Percentiles rank a stretch among this genome's conserved stretches.
phyloP scores from a whole-genome alignment of 2,113 vertebrate genomes.

The Balaenoptera acutorostrata region DNA sequence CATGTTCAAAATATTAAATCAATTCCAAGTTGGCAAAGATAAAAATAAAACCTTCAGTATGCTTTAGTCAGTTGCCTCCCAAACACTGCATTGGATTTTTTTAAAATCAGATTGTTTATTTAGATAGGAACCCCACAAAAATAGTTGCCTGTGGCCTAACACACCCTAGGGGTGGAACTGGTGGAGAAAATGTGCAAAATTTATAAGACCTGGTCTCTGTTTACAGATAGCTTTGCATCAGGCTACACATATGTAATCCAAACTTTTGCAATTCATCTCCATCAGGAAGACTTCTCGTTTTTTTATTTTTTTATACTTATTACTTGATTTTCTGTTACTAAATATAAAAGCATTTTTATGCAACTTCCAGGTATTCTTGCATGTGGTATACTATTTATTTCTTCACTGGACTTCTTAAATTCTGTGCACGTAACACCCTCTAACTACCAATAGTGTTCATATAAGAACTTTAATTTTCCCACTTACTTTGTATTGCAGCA shows the following conservation, averaged over 20 bases:
- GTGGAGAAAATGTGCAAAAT: no score
- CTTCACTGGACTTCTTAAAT: neutral
- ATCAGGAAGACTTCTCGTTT: neutral
- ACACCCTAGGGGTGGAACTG: neutral
- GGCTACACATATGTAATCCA: neutral
- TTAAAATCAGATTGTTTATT: neutral
- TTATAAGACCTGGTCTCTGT: neutral
- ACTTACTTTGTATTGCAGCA: neutral
- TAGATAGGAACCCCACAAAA: neutral
- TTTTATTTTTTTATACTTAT: neutral
- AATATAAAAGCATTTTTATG: neutral
- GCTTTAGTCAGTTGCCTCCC: neutral
- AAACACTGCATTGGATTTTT: neutral
- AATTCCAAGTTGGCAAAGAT: neutral
- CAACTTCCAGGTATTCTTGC: neutral
- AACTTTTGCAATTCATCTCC: neutral
- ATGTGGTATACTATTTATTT: neutral
- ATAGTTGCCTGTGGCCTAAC: neutral
- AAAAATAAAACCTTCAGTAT: neutral
- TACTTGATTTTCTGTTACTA: neutral
- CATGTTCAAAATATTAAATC: conserved; percentile 22
- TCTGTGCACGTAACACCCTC: neutral
- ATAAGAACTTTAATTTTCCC: neutral
- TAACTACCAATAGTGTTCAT: neutral
- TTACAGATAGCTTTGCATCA: neutral